Evolutionary conservation across 2,888 invertebrate genomes (phyloP).

Genomic region (Apamea anceps): DNA sequence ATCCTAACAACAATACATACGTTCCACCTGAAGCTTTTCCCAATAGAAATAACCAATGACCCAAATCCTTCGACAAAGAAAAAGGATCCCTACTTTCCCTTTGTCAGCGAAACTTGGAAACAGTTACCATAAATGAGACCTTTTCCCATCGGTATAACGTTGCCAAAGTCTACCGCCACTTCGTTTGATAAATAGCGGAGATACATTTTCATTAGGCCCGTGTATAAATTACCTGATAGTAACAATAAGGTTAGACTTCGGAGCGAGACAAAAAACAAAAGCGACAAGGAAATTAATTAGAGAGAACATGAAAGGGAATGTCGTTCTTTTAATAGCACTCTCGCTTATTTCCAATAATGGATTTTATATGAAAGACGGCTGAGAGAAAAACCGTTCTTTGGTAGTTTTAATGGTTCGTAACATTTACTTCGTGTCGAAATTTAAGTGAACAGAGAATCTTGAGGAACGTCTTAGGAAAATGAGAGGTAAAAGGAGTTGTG

Average conservation of each 20-base stretch:
- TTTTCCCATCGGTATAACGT: constrained; percentile 73
- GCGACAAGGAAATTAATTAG: constrained; percentile 60
- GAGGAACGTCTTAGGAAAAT: constrained; percentile 50
- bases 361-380: constrained; percentile 44
- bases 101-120: constrained; percentile 83
- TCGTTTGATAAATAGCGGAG: constrained; percentile 82
- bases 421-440: constrained; percentile 48
- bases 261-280: constrained; percentile 58
- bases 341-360: constrained; percentile 53
- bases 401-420: constrained; percentile 32
- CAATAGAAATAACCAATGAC: constrained; percentile 82
- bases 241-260: constrained; percentile 56
- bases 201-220: constrained; percentile 81
- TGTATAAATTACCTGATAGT: constrained; percentile 67
- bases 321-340: constrained; percentile 51
- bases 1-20: constrained; percentile 55
- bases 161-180: constrained; percentile 67
- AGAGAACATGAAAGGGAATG: constrained; percentile 51
- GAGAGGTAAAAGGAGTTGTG: constrained; percentile 63
- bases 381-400: constrained; percentile 46
- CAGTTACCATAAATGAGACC: constrained; percentile 76
- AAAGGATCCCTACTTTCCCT: constrained; percentile 77
- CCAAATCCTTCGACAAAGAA: constrained; percentile 78
- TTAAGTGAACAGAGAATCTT: constrained; percentile 40
- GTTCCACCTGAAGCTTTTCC: constrained; percentile 68